phyloP scores from a whole-genome alignment of 2,113 vertebrate genomes.

The Macrotus californicus region DNA sequence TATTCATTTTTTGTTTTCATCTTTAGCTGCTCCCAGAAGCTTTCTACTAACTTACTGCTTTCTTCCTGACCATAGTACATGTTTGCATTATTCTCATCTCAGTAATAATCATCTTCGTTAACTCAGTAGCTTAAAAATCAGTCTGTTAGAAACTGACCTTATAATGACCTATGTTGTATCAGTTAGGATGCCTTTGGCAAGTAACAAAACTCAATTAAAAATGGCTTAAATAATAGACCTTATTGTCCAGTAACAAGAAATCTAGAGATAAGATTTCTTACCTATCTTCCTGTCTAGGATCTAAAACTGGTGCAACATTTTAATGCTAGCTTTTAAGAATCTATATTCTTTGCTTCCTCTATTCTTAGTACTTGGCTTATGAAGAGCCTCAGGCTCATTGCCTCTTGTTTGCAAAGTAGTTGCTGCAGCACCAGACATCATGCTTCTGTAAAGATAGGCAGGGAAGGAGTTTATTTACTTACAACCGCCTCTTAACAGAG shows the following conservation, averaged over 20 bases:
- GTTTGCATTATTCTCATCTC: constrained; percentile 1
- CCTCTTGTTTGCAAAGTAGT: neutral
- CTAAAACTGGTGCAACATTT: neutral
- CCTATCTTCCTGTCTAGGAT: neutral
- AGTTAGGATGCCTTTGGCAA: neutral
- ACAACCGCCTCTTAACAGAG: neutral
- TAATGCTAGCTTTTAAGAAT: neutral
- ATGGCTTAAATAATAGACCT: neutral
- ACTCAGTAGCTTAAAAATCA: constrained; percentile 13
- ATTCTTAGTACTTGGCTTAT: neutral
- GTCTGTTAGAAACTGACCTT: constrained; percentile 3
- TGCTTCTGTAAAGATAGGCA: neutral
- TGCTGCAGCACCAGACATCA: neutral
- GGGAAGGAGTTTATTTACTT: neutral
- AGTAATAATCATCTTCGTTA: neutral
- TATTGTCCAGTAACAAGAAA: neutral
- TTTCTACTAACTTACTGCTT: neutral
- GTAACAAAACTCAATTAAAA: neutral
- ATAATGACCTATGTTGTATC: neutral
- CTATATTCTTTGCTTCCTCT: neutral
- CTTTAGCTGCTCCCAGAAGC: neutral
- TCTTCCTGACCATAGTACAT: neutral
- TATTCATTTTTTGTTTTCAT: constrained; percentile 5
- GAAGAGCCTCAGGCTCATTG: neutral
- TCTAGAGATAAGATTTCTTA: neutral